phyloP scores from a whole-genome alignment of 2,113 vertebrate genomes.

The Suricata suricatta region DNA sequence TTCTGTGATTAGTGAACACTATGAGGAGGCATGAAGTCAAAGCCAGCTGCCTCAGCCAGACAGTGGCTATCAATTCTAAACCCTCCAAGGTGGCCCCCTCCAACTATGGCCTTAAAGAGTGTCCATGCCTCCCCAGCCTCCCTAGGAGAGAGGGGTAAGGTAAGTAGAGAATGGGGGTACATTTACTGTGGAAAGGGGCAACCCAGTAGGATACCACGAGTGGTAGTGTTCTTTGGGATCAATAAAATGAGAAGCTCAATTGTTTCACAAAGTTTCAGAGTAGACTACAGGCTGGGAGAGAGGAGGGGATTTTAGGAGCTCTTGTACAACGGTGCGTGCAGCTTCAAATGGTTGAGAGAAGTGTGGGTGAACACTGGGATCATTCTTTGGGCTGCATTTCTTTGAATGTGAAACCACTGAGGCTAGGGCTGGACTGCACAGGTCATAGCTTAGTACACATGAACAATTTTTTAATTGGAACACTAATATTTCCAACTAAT shows the following conservation, averaged over 20 bases:
- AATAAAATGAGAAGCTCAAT: neutral
- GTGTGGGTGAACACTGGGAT: neutral
- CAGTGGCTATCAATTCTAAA: neutral
- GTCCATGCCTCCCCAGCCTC: neutral
- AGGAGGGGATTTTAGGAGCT: neutral
- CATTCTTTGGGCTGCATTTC: neutral
- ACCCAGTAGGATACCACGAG: neutral
- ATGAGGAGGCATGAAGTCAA: neutral
- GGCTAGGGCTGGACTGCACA: neutral
- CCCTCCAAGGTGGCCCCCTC: too few species aligned
- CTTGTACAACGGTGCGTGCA: neutral
- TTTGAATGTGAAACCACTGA: neutral
- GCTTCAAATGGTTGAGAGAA: neutral
- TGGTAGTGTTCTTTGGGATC: neutral
- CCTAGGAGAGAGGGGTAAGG: neutral
- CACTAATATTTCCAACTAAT: neutral
- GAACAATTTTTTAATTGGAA: neutral
- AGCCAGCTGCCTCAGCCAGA: neutral
- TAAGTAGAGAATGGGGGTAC: neutral
- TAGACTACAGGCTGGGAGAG: neutral
- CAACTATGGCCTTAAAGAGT: neutral
- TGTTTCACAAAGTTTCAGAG: conserved; percentile 1
- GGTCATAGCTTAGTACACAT: neutral
- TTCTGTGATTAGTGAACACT: neutral
- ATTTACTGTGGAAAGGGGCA: neutral